Base-by-base conservation (phyloP, 2,797 vertebrate species). In the Anguilla obscura region DNA sequence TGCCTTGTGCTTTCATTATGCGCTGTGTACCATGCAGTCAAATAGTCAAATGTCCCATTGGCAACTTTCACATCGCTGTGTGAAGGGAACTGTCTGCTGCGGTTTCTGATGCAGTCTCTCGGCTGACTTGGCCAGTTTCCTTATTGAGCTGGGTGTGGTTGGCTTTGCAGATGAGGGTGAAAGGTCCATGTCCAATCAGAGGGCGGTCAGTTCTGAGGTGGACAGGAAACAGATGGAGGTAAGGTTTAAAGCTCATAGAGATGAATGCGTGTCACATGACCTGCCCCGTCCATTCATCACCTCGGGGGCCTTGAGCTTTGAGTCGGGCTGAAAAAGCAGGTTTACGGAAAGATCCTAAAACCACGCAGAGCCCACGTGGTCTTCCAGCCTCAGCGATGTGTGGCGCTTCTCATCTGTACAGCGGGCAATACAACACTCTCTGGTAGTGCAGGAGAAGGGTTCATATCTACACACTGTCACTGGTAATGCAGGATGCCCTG, bases 141-240 rank as follows among this genome's bases (percentile, higher is more conserved):
- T 69, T n/a, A 86, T 71, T 86, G 54, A 58, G 27, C 54, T 50
- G 66, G 0, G 63, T 69, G 54, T 60, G 16, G 58, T 89, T 87
- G 0, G 63, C 90, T 85, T 93, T 93, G n/a, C 90, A 95, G 94
- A 89, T 89, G 88, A 24, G 52, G 94, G 93, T 87, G 93, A 92
- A 82, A 90, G 36, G 80, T 94, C 91, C 86, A 88, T 24, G 5
- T 89, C 90, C 84, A 89, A 87, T 87, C 92, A 88, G 85, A 93
- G 89, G 24, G 89, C 90, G 88, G 85, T 48, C 0, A 16, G 86
- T 14, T 50, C 88, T 8, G 90, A 91, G 12, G 86, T 60, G 54
- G 86, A 89, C 60, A 88, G 69, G 40, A 93, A 94, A 80, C 90
- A 91, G 18, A 87, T 92, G 0, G 92, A 95, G 94, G 96, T 96